Conservation (phyloP, 2,888 invertebrate species). For the Philereme transversata region DNA sequence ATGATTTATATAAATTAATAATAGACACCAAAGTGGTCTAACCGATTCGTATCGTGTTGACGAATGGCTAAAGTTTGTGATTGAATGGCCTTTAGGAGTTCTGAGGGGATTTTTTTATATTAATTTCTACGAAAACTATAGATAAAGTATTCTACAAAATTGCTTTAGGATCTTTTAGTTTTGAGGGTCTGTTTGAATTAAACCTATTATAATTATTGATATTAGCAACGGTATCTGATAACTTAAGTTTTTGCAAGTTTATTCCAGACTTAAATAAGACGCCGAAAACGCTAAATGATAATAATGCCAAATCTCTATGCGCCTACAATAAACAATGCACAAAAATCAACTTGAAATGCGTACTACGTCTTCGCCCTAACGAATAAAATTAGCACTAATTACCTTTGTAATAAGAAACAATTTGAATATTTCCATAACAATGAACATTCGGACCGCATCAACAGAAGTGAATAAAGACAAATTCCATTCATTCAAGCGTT, state of each 20-base stretch:
- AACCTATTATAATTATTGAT: too few relatives aligned
- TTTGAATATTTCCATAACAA: constrained; percentile 16
- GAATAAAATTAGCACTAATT: background rate
- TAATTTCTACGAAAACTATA: background rate
- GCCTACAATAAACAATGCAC: background rate
- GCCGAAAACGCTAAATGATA: too few relatives aligned
- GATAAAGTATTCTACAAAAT: too few relatives aligned
- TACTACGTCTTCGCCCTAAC: background rate
- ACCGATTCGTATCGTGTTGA: constrained; percentile 6
- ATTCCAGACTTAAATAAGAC: too few relatives aligned
- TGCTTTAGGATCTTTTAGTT: too few relatives aligned
- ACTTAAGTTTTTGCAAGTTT: too few relatives aligned
- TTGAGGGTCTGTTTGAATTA: too few relatives aligned
- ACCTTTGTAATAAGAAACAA: background rate
- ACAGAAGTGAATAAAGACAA: constrained; percentile 18
- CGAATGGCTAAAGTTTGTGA: background rate
- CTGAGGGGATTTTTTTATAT: background rate
- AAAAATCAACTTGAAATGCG: background rate
- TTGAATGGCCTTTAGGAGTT: background rate
- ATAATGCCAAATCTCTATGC: too few relatives aligned
- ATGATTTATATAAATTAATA: constrained; percentile 28
- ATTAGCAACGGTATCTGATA: too few relatives aligned
- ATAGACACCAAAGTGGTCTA: constrained; percentile 14
- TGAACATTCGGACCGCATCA: constrained; percentile 13
- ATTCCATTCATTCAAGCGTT: constrained; percentile 27